Conservation (phyloP, 2,797 vertebrate genomes). For the Protosalanx chinensis region DNA sequence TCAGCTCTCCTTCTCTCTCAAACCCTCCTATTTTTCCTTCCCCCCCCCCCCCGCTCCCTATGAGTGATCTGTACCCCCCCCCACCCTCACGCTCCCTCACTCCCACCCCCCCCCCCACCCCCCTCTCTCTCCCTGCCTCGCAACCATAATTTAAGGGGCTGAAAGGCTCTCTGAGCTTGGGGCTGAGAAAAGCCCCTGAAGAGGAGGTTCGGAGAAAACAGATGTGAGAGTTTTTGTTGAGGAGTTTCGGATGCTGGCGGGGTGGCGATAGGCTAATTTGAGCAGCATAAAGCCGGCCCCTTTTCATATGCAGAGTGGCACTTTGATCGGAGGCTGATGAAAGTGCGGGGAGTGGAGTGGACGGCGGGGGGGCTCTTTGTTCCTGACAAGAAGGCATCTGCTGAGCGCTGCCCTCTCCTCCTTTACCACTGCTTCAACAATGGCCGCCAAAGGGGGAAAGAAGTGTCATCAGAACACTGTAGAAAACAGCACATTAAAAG, state of each 20-base stretch:
- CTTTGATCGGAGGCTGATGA: constrained; percentile 76
- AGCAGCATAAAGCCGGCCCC: constrained; percentile 59
- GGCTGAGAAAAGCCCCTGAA: constrained; percentile 48
- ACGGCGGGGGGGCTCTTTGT: constrained; percentile 71
- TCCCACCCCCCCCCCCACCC: neutral
- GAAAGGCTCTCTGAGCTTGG: constrained; percentile 59
- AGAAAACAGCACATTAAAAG: constrained; percentile 48
- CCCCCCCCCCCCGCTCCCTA: neutral
- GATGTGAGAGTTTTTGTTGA: constrained; percentile 73
- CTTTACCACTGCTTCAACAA: constrained; percentile 59
- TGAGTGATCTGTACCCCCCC: neutral
- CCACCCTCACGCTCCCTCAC: neutral
- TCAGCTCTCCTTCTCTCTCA: constrained; percentile 28
- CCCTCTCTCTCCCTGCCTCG: constrained; percentile 6
- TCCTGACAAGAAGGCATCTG: constrained; percentile 77
- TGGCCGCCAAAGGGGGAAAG: constrained; percentile 51
- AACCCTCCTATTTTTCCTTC: constrained; percentile 12
- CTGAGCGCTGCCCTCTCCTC: constrained; percentile 55
- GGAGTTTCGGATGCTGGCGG: constrained; percentile 57
- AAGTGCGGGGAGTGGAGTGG: constrained; percentile 71
- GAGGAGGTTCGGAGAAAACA: constrained; percentile 63
- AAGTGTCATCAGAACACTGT: constrained; percentile 66
- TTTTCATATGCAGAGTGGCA: constrained; percentile 78
- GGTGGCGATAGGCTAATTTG: constrained; percentile 71
- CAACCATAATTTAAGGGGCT: constrained; percentile 63